A percentile compares a stretch with the other conserved stretches of the same genome.
Evolutionary conservation across 2,888 invertebrate genomes (phyloP).

Genomic region (Conistra vaccinii): DNA sequence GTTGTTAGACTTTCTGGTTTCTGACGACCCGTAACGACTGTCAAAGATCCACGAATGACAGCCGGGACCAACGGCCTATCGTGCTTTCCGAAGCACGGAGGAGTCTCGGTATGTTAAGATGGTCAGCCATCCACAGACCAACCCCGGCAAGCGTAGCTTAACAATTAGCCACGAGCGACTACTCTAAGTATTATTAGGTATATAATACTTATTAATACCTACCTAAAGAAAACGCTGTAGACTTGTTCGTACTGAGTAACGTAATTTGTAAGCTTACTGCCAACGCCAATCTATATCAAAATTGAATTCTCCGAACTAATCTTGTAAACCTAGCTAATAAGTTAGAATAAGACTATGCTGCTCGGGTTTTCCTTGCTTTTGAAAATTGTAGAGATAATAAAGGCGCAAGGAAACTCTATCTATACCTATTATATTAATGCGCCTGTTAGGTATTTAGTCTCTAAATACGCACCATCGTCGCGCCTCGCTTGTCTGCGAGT

Average conservation of each 20-base stretch:
- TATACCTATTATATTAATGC: background rate
- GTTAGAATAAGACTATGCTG: constrained; percentile 14
- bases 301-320: constrained; percentile 24
- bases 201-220: background rate
- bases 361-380: background rate
- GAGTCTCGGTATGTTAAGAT: too few relatives aligned
- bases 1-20: too few relatives aligned
- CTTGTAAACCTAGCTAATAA: constrained; percentile 18
- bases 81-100: too few relatives aligned
- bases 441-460: background rate
- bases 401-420: background rate
- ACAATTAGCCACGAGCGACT: too few relatives aligned
- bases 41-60: too few relatives aligned
- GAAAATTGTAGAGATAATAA: constrained; percentile 1
- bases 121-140: too few relatives aligned
- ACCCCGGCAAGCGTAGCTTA: too few relatives aligned
- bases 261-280: constrained; percentile 8
- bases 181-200: too few relatives aligned
- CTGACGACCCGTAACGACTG: too few relatives aligned
- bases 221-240: background rate
- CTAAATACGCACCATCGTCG: too few relatives aligned
- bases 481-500: too few relatives aligned
- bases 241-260: background rate
- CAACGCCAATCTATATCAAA: constrained; percentile 10
- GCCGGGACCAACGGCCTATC: too few relatives aligned